These are phyloP conservation scores for Antedon mediterranea DNA, from an alignment of 53 echinoderm and acorn worm species.

Conservation along the genomic window DNA sequence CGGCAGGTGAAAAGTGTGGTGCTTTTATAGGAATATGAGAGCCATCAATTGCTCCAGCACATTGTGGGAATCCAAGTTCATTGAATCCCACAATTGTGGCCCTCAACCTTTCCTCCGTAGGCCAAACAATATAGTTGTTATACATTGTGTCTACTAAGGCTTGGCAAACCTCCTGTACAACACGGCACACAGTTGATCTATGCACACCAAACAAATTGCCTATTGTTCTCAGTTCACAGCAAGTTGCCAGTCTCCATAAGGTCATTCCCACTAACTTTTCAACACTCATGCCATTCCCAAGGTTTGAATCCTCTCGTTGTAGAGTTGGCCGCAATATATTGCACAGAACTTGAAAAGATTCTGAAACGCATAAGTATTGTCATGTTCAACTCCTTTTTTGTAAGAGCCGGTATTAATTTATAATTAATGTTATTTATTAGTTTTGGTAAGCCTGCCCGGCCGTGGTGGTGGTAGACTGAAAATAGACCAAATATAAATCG, in stretches of 20 bases:
- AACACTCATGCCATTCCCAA: not conserved
- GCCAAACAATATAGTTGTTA: not conserved
- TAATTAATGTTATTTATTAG: too few relatives aligned
- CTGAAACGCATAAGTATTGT: not conserved
- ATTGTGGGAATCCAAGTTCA: not conserved
- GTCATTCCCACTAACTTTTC: not conserved
- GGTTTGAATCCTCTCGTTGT: not conserved
- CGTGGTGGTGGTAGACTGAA: too few relatives aligned
- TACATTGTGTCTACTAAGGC: not conserved
- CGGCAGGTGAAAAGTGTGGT: not conserved
- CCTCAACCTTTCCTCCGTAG: not conserved
- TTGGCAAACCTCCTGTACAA: too few relatives aligned
- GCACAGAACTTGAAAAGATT: not conserved
- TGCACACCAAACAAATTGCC: not conserved
- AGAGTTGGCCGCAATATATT: not conserved
- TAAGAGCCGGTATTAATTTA: too few relatives aligned
- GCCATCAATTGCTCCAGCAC: not conserved
- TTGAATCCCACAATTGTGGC: not conserved
- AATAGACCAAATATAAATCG: too few relatives aligned
- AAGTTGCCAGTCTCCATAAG: not conserved
- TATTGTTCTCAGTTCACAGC: not conserved
- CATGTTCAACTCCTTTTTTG: too few relatives aligned
- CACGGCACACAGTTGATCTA: not conserved
- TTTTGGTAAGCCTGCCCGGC: too few relatives aligned
- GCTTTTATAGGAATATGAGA: not conserved